These are phyloP conservation scores for Ostrea denselamellosa DNA, from an alignment of 1,140 invertebrate species.

Conservation along the genomic window DNA sequence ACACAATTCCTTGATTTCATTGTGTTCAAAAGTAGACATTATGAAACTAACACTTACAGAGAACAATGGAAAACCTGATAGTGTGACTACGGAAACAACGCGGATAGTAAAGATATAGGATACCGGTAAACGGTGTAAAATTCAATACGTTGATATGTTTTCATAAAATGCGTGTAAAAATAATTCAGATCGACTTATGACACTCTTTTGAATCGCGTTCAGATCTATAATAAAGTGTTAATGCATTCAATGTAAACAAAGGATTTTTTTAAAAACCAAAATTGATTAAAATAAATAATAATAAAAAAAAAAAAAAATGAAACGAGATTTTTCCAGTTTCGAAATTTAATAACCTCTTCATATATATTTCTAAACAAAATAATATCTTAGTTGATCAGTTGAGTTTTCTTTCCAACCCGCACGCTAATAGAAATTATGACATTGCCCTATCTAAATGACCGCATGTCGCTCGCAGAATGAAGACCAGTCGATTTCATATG, in stretches of 20 bases:
- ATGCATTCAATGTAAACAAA: not conserved
- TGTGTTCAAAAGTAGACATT: too few species aligned
- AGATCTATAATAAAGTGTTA: not conserved
- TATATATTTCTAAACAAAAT: not conserved
- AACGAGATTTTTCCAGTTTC: not conserved
- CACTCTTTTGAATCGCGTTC: not conserved
- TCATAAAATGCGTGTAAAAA: too few species aligned
- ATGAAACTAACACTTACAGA: too few species aligned
- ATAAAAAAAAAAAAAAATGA: not conserved
- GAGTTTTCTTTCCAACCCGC: not conserved
- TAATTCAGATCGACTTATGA: too few species aligned
- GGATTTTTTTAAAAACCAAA: too few species aligned
- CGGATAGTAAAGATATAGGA: too few species aligned
- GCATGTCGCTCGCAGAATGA: conserved; percentile 15
- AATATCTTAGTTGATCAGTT: not conserved
- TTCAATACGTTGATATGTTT: too few species aligned
- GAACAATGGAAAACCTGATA: too few species aligned
- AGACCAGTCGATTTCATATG: conserved; percentile 9
- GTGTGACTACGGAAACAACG: too few species aligned
- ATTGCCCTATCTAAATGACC: conserved; percentile 29
- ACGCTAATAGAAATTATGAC: conserved; percentile 21
- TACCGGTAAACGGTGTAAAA: too few species aligned
- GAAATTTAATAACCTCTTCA: conserved; percentile 11
- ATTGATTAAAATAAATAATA: too few species aligned
- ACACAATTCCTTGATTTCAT: too few species aligned